Evolutionary conservation across 2,797 vertebrate species (phyloP), one percentile per base, ranked within the genome.

Genomic region (Mionectes olivaceus): DNA sequence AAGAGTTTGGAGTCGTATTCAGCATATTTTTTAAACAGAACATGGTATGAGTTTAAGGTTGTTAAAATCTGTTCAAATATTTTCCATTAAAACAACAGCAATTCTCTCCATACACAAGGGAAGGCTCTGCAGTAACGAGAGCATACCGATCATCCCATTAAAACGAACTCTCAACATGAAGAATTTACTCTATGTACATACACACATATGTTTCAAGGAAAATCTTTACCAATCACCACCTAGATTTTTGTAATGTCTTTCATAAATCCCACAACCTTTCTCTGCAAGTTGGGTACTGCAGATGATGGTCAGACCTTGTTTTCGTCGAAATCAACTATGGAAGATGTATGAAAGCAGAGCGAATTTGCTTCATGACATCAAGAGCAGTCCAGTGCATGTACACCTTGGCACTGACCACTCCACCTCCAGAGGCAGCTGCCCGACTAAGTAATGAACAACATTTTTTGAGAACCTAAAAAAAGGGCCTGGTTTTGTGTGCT

Each of bases 11-110:
- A 33, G 63, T 85, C 75, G 35, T 33, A 82, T 44, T 75, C 87
- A 92, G 33, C 55, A 65, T 82, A 70, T 91, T 93, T 89, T 90
- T 93, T 74, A 82, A 95, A 88, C 80, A 95, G 74, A 91, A 91
- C 23, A 59, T 59, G 47, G 18, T 79, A 76, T 2, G 2, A 93
- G 46, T 67, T 91, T 91, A 82, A 91, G 33, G 59, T 73, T 95
- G 46, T 61, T 89, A 77, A 94, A 94, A 95, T 79, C 67, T 60
- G 85, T 69, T 95, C 43, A 90, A 96, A 76, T 90, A 65, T 91
- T 93, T 94, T 81, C 59, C 37, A 88, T 23, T 90, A 82, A 86
- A 94, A 63, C 56, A 88, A 49, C 52, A 88, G 35, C 59, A 94
- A 59, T 73, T 94, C 56, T 87, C 56, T 74, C 30, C 18, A 57